phyloP scores from a whole-genome alignment of 1,140 invertebrate genomes.

The Delia radicum region DNA sequence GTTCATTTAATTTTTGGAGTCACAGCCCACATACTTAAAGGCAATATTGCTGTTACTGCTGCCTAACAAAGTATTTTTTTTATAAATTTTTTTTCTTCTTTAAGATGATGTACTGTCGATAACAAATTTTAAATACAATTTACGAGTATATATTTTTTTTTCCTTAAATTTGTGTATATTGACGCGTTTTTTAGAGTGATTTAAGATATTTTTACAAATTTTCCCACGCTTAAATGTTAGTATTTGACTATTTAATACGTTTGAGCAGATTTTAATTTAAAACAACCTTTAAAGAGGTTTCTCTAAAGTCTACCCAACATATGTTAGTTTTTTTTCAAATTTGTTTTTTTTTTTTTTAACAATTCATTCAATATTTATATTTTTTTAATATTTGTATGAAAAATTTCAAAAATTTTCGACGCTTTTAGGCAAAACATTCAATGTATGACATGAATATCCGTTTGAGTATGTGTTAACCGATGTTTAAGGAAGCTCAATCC shows the following conservation, averaged over 20 bases:
- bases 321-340: background rate
- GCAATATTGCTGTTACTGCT: constrained; percentile 25
- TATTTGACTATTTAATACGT: too few species aligned
- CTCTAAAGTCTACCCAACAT: background rate
- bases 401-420: too few species aligned
- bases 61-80: too few species aligned
- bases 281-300: background rate
- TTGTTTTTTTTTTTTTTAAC: too few species aligned
- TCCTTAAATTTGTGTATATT: background rate
- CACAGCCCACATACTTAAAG: constrained; percentile 43
- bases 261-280: constrained; percentile 16
- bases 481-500: too few species aligned
- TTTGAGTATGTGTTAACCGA: too few species aligned
- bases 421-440: too few species aligned
- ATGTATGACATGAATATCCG: too few species aligned
- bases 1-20: constrained; percentile 48
- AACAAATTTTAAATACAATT: constrained; percentile 17
- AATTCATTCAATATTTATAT: background rate
- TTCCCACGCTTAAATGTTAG: background rate
- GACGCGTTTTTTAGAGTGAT: background rate
- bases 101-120: constrained; percentile 12
- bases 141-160: background rate
- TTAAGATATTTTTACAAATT: background rate
- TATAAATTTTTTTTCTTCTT: constrained; percentile 4
- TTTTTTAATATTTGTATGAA: too few species aligned